Conservation (phyloP, 1,140 invertebrate species). For the Leguminivora glycinivorella region DNA sequence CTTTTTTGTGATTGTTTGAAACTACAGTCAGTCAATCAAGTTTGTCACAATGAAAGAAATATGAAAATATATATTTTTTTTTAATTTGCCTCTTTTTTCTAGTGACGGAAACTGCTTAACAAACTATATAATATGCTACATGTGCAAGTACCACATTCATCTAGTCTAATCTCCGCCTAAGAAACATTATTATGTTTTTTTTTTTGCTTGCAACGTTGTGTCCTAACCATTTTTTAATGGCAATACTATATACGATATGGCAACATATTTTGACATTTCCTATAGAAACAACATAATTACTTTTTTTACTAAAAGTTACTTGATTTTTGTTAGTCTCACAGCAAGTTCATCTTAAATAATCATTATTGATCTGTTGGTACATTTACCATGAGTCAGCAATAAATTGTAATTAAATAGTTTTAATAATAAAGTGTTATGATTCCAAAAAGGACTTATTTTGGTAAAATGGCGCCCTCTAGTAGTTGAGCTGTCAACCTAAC, state of each 20-base stretch:
- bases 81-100: too few species aligned
- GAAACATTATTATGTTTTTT: not conserved
- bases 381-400: not conserved
- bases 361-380: not conserved
- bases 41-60: too few species aligned
- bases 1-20: too few species aligned
- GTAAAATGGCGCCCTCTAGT: slow-evolving; percentile 73
- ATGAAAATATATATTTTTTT: too few species aligned
- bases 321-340: not conserved
- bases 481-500: slow-evolving; percentile 69
- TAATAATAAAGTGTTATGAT: not conserved
- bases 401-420: not conserved
- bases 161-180: not conserved
- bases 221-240: not conserved
- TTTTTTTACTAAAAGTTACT: slow-evolving; percentile 5
- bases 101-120: too few species aligned
- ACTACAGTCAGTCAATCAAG: too few species aligned
- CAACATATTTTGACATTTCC: not conserved
- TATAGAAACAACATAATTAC: not conserved
- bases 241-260: not conserved
- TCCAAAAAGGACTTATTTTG: slow-evolving; percentile 64
- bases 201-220: not conserved
- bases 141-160: not conserved
- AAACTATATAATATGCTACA: too few species aligned
- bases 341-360: not conserved